Evolutionary conservation across 1,140 invertebrate species (phyloP).

Genomic region (Rhizoglyphus robini): DNA sequence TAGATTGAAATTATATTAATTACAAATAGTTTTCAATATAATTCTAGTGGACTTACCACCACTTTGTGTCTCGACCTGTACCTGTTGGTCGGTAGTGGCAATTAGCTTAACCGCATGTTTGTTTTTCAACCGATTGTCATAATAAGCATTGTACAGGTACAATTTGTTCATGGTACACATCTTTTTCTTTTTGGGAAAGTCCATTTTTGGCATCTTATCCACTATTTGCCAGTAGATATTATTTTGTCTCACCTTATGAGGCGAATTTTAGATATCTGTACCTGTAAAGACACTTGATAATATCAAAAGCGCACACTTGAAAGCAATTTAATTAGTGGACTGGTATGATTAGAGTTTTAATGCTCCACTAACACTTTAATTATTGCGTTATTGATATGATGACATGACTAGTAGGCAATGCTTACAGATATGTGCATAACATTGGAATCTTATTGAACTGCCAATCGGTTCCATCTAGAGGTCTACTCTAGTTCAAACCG

Average conservation of each 20-base stretch:
- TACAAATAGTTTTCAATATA: not conserved
- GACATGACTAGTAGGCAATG: no score
- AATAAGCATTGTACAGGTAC: constrained; percentile 77
- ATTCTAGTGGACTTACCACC: not conserved
- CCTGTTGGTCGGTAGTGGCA: constrained; percentile 72
- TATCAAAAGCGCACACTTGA: no score
- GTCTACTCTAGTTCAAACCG: no score
- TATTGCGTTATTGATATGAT: no score
- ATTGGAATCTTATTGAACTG: no score
- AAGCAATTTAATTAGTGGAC: no score
- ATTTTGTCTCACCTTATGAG: constrained; percentile 36
- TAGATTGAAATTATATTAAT: not conserved
- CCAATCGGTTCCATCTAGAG: no score
- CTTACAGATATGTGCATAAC: no score
- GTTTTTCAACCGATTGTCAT: constrained; percentile 56
- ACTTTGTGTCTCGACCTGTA: constrained; percentile 52
- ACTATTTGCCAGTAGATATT: constrained; percentile 73
- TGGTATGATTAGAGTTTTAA: no score
- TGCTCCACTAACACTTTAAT: no score
- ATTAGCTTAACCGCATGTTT: constrained; percentile 64
- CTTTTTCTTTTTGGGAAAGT: no score
- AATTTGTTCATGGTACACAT: not conserved
- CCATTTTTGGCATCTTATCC: constrained; percentile 36
- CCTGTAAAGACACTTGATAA: no score
- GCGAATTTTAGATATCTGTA: not conserved